A percentile compares a stretch with the other conserved stretches of the same genome.
phyloP scores from a whole-genome alignment of 2,113 vertebrate species.

The Poeciliopsis prolifica region DNA sequence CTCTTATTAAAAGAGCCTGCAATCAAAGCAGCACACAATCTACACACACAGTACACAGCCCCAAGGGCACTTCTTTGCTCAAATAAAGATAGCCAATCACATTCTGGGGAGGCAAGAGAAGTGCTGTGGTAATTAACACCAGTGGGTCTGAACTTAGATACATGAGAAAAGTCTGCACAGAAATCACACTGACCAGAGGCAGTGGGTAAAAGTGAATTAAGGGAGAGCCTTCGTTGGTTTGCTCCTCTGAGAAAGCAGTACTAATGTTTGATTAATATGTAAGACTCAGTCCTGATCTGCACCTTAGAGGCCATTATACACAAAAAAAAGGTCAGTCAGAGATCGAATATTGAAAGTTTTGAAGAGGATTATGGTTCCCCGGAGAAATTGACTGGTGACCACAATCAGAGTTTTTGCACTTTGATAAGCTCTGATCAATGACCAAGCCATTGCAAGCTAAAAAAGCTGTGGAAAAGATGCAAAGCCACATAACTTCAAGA shows the following conservation, averaged over 20 bases:
- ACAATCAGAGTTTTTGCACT: background rate
- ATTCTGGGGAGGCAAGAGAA: slow-evolving; percentile 17
- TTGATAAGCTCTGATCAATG: background rate
- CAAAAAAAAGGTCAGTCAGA: slow-evolving; percentile 14
- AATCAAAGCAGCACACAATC: slow-evolving; percentile 30
- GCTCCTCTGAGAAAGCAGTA: slow-evolving; percentile 15
- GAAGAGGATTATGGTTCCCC: background rate
- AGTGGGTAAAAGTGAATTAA: background rate
- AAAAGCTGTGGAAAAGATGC: background rate
- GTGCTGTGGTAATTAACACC: slow-evolving; percentile 54
- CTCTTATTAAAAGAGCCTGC: slow-evolving; percentile 56
- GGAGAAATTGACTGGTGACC: background rate
- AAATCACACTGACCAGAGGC: slow-evolving; percentile 27
- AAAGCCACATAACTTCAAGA: background rate
- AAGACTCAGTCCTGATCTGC: background rate
- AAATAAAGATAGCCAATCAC: slow-evolving; percentile 54
- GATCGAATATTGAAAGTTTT: background rate
- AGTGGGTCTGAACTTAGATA: slow-evolving; percentile 28
- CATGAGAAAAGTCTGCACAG: slow-evolving; percentile 4
- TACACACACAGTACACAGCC: slow-evolving; percentile 12
- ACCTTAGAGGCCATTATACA: slow-evolving; percentile 18
- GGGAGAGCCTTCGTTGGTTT: slow-evolving; percentile 5
- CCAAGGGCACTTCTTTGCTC: slow-evolving; percentile 29
- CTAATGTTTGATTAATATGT: slow-evolving; percentile 53
- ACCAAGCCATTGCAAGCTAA: background rate